Evolutionary conservation across 2,113 vertebrate species (phyloP), one percentile per base, ranked within the genome.

Genomic region (Cyanistes caeruleus): DNA sequence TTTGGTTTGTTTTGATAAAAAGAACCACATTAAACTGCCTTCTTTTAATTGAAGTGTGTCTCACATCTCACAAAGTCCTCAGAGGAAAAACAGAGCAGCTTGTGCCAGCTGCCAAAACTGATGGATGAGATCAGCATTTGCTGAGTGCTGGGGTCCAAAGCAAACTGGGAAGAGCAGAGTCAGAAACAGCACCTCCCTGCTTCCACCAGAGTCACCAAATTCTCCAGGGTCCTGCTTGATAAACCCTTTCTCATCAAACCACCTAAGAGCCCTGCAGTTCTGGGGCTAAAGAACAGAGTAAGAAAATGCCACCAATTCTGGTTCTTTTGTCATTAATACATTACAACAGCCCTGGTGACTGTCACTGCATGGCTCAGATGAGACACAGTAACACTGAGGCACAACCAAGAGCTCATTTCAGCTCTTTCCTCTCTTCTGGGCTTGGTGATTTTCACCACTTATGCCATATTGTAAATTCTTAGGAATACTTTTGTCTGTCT

Each of bases 1-100:
- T 70, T 88, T 76, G 53, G 14, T 83, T 90, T 39, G 15, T 18
- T 87, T 95, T 95, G 96, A 93, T 93, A 97, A 95, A 96, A 96
- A 76, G 63, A 94, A 78, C 18, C 37, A 37, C 33, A 73, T 76
- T 62, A 81, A 91, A 64, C 7, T 60, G 15, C 18, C 3, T 16
- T 63, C 78, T 86, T 92, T 70, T 65, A 92, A 82, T 68, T 55
- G 74, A 93, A 79, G 30, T 7, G 17, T 25, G 55, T 56, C 76
- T 90, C 1, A 0, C 41, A 74, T 90, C 67, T 85, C 63, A n/a
- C 72, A 41, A 27, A 72, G 30, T 64, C 85, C 60, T 90, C 46
- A 31, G 70, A 91, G 58, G 10, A 75, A 64, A 85, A 84, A 12
- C 59, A 89, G 69, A 93, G 83, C 81, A 79, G 51, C 20, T 15